phyloP scores from a whole-genome alignment of 2,113 vertebrate species.

The Scopus umbretta region DNA sequence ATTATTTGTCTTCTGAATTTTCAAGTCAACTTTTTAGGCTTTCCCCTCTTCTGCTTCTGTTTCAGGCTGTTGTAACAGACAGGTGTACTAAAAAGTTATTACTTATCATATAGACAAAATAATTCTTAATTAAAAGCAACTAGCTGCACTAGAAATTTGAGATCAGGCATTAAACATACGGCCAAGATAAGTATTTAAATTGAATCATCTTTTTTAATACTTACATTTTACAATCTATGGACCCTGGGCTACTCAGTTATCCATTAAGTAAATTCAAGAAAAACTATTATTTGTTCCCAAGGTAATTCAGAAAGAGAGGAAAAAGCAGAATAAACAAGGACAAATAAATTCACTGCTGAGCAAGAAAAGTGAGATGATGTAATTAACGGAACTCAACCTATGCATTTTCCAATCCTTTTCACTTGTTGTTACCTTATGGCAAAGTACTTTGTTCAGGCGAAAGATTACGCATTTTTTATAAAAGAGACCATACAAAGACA shows the following conservation, averaged over 20 bases:
- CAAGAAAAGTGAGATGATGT: neutral
- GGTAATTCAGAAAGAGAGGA: neutral
- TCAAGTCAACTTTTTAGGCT: neutral
- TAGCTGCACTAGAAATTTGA: neutral
- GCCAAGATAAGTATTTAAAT: neutral
- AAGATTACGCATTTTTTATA: neutral
- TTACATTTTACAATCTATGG: neutral
- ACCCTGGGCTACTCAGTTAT: neutral
- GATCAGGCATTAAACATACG: neutral
- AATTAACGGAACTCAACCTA: neutral
- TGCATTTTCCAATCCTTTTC: neutral
- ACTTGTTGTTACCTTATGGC: neutral
- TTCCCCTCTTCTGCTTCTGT: neutral
- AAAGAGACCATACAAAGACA: neutral
- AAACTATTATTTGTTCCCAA: neutral
- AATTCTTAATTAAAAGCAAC: neutral
- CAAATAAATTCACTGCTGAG: neutral
- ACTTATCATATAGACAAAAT: neutral
- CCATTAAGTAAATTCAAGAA: neutral
- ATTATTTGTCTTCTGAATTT: neutral
- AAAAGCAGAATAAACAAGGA: neutral
- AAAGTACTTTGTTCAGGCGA: neutral
- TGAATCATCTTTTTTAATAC: neutral
- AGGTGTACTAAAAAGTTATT: neutral
- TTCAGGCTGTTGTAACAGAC: neutral